Evolutionary conservation across 2,888 invertebrate species (phyloP).

Genomic region (Prionchulus punctatus): DNA sequence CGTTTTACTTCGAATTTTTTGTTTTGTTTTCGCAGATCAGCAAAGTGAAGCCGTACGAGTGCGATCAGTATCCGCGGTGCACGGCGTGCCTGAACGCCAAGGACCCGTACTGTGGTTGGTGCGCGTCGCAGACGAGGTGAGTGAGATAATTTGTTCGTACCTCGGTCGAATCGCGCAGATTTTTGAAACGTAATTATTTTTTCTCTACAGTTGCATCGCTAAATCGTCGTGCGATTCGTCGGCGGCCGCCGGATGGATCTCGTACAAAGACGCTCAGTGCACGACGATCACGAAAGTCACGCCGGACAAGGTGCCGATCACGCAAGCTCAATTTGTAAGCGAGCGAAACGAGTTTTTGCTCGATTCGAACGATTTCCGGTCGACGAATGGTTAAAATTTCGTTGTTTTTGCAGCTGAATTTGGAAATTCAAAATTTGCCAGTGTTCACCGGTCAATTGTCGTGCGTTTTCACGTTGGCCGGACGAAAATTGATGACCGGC

Average conservation of each 20-base stretch:
- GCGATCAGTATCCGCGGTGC: conserved; percentile 65
- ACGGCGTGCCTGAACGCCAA: conserved; percentile 77
- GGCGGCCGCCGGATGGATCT: conserved; percentile 86
- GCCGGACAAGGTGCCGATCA: conserved; percentile 54
- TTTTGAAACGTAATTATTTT: neutral
- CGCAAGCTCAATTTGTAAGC: conserved; percentile 18
- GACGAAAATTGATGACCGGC: conserved; percentile 72
- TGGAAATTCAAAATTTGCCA: conserved; percentile 52
- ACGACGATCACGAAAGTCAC: conserved; percentile 81
- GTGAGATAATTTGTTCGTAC: conserved; percentile 18
- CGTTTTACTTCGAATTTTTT: neutral
- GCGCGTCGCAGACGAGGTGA: conserved; percentile 76
- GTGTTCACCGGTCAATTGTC: conserved; percentile 56
- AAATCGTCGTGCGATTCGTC: conserved; percentile 34
- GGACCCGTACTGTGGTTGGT: conserved; percentile 96
- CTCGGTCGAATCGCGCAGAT: neutral
- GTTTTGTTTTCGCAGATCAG: conserved; percentile 42
- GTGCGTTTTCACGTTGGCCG: conserved; percentile 73
- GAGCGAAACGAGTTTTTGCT: too few relatives aligned
- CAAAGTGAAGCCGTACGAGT: conserved; percentile 84
- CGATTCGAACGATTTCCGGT: neutral
- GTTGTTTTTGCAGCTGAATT: conserved; percentile 4
- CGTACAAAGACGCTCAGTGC: conserved; percentile 87
- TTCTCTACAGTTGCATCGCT: neutral
- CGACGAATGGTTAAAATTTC: neutral